Evolutionary conservation across 2,113 vertebrate species (phyloP).

Genomic region (Cnemophilus loriae): DNA sequence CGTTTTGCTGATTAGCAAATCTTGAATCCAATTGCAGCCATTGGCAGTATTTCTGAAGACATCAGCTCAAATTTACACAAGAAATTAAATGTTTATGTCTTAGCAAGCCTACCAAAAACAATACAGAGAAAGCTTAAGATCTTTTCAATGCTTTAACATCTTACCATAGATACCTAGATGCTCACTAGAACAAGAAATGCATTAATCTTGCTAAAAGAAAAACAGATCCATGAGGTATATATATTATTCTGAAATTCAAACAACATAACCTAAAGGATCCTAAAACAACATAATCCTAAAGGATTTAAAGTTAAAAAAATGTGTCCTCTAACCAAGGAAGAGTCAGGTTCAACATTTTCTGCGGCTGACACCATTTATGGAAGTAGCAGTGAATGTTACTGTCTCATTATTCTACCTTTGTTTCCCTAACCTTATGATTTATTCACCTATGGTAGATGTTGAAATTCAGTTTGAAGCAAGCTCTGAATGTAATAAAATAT

Average conservation of each 20-base stretch:
- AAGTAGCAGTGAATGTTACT: not conserved
- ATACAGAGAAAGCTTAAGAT: not conserved
- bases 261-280: not conserved
- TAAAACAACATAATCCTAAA: not conserved
- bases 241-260: not conserved
- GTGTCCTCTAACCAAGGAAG: not conserved
- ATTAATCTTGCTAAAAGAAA: not conserved
- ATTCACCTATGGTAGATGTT: not conserved
- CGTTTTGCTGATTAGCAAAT: slow-evolving; percentile 79
- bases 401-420: not conserved
- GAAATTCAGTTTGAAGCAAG: not conserved
- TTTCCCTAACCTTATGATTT: not conserved
- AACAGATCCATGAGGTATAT: not conserved
- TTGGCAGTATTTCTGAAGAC: slow-evolving; percentile 76
- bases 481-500: not conserved
- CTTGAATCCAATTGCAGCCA: slow-evolving; percentile 74
- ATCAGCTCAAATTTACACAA: slow-evolving; percentile 76
- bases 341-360: not conserved
- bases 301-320: not conserved
- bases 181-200: not conserved
- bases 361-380: not conserved
- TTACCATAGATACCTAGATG: not conserved
- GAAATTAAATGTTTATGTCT: not conserved
- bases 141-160: not conserved
- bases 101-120: not conserved